Conservation (phyloP, 2,888 invertebrate genomes). For the Blastobasis lacticolella region DNA sequence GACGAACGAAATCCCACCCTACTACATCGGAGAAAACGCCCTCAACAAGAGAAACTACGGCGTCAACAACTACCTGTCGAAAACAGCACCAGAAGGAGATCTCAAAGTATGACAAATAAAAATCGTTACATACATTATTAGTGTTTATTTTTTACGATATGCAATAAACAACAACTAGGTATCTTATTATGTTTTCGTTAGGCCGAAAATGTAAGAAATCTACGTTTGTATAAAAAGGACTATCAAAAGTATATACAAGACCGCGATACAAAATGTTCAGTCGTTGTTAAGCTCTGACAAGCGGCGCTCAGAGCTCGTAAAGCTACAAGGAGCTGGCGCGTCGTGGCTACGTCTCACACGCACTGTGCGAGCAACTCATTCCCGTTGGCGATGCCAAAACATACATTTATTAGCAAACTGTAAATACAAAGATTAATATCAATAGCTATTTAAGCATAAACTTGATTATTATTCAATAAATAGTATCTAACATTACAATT, state of each 20-base stretch:
- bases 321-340: too few relatives aligned
- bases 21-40: constrained; percentile 41
- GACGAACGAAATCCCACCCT: constrained; percentile 38
- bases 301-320: too few relatives aligned
- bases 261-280: constrained; percentile 5
- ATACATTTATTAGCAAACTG: constrained; percentile 2
- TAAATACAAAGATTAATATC: constrained; percentile 5
- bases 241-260: constrained; percentile 21
- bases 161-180: constrained; percentile 37
- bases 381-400: background rate
- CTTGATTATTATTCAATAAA: constrained; percentile 27
- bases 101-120: constrained; percentile 31
- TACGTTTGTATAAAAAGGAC: constrained; percentile 45
- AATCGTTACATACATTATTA: constrained; percentile 18
- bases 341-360: too few relatives aligned
- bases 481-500: constrained; percentile 31
- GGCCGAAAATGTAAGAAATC: constrained; percentile 21
- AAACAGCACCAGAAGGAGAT: constrained; percentile 42
- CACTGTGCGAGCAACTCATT: background rate
- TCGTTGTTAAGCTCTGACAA: constrained; percentile 18
- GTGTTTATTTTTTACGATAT: constrained; percentile 36
- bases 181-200: constrained; percentile 40
- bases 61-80: constrained; percentile 39
- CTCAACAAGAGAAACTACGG: constrained; percentile 34
- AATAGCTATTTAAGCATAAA: constrained; percentile 9